Evolutionary conservation across 2,113 vertebrate genomes (phyloP).

Genomic region (Campylomormyrus tamandua): DNA sequence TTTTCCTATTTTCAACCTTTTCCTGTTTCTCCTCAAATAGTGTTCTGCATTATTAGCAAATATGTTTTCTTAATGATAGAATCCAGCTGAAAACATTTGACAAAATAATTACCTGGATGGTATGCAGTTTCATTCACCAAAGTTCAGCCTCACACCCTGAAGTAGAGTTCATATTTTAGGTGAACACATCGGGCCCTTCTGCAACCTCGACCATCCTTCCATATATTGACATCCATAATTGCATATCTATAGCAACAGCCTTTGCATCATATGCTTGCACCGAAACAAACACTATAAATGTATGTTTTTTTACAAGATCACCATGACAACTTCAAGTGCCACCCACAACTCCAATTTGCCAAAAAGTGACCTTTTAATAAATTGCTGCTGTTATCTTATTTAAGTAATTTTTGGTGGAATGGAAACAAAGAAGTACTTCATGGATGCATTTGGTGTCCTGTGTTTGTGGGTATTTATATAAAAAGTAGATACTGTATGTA

Average conservation of each 20-base stretch:
- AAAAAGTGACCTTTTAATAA: constrained; percentile 40
- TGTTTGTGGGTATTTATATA: not conserved
- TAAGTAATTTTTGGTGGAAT: constrained; percentile 55
- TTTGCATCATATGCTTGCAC: not conserved
- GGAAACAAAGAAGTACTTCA: constrained; percentile 4
- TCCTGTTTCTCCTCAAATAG: not conserved
- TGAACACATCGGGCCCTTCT: not conserved
- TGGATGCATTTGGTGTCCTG: not conserved
- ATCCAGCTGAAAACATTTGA: not conserved
- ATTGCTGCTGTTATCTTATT: constrained; percentile 74
- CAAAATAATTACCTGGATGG: not conserved
- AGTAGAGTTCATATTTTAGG: not conserved
- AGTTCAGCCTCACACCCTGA: not conserved
- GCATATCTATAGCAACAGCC: not conserved
- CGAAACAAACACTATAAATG: not conserved
- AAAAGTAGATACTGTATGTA: not conserved
- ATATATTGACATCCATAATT: not conserved
- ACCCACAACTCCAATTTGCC: not conserved
- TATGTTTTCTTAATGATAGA: constrained; percentile 3
- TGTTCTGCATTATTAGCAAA: not conserved
- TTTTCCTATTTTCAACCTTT: not conserved
- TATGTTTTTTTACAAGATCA: not conserved
- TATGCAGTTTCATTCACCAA: not conserved
- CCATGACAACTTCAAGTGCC: constrained; percentile 27
- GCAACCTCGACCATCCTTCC: not conserved